Conservation (phyloP, 2,888 invertebrate genomes). For the Allacma fusca region DNA sequence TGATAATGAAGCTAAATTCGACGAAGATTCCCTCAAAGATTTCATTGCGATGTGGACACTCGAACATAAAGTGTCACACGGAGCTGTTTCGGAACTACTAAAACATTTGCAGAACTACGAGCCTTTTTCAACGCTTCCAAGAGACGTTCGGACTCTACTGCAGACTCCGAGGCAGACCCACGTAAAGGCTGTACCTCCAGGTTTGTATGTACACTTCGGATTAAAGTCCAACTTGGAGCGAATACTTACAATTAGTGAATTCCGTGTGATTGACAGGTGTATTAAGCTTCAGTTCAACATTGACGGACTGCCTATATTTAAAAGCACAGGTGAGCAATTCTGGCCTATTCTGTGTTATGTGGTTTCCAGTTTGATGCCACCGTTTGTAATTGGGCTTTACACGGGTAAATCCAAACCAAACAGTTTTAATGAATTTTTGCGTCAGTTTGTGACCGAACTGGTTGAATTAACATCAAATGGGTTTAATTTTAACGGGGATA, state of each 20-base stretch:
- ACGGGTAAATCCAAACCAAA: slow-evolving; percentile 41
- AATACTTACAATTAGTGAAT: no score
- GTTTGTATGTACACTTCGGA: not conserved
- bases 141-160: no score
- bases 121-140: no score
- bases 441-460: slow-evolving; percentile 49
- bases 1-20: no score
- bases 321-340: not conserved
- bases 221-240: not conserved
- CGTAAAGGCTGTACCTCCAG: not conserved
- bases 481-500: slow-evolving; percentile 23
- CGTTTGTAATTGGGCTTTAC: slow-evolving; percentile 38
- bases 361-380: not conserved
- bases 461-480: slow-evolving; percentile 28
- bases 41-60: no score
- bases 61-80: no score
- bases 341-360: slow-evolving; percentile 21
- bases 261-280: not conserved
- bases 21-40: no score
- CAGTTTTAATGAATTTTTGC: slow-evolving; percentile 45
- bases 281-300: no score
- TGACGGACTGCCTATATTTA: slow-evolving; percentile 10
- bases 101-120: no score
- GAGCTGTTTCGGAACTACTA: no score
- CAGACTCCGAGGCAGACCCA: not conserved